Conservation (phyloP, 2,113 vertebrate genomes). For the Dendropsophus ebraccatus region DNA sequence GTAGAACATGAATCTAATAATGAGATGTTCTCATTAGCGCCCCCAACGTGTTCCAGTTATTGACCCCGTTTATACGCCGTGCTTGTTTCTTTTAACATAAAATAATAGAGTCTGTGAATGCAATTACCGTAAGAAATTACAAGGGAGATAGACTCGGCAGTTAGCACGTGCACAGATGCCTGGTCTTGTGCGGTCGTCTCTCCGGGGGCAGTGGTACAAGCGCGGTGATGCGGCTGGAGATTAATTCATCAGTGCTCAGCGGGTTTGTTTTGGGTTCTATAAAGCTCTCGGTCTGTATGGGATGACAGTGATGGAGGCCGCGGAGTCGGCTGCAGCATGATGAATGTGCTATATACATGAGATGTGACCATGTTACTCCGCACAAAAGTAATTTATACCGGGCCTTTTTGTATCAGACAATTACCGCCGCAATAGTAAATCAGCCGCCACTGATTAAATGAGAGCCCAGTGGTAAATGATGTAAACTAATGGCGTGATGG, state of each 20-base stretch:
- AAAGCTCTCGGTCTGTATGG: constrained; percentile 9
- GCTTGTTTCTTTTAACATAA: background rate
- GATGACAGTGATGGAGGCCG: background rate
- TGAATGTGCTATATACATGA: constrained; percentile 51
- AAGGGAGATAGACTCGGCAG: background rate
- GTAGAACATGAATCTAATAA: too few relatives aligned
- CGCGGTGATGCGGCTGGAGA: background rate
- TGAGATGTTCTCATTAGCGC: too few relatives aligned
- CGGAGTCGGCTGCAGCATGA: constrained; percentile 2
- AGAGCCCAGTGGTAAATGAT: constrained; percentile 36
- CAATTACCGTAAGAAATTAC: background rate
- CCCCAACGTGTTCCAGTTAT: too few relatives aligned
- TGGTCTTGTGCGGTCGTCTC: background rate
- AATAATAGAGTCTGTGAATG: background rate
- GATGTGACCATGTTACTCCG: constrained; percentile 32
- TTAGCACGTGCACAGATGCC: background rate
- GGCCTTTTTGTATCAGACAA: constrained; percentile 47
- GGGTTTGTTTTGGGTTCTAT: constrained; percentile 18
- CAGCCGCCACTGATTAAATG: constrained; percentile 47
- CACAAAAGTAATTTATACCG: constrained; percentile 31
- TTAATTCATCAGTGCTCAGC: constrained; percentile 17
- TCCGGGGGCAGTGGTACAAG: background rate
- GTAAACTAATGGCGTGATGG: constrained; percentile 47
- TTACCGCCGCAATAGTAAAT: constrained; percentile 46
- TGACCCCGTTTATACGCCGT: too few relatives aligned